These are phyloP conservation scores for Notothenia coriiceps DNA, from an alignment of 2,113 vertebrate species.

Conservation along the genomic window DNA sequence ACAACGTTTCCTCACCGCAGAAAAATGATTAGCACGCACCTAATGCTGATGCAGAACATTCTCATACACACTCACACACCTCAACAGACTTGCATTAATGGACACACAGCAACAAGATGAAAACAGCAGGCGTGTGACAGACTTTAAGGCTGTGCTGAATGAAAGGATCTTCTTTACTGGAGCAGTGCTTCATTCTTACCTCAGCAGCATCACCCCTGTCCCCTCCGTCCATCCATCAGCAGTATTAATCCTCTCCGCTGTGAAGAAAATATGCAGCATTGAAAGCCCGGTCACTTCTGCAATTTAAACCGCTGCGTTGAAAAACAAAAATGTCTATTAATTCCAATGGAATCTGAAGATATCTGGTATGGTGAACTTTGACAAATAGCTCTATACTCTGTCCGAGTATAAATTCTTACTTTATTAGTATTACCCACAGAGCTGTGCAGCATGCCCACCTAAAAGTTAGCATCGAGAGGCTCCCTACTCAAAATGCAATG, in stretches of 20 bases:
- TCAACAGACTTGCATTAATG: neutral
- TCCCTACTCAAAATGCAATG: no score
- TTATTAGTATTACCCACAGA: neutral
- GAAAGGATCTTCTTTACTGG: neutral
- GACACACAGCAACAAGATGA: constrained; percentile 9
- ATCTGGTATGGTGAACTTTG: neutral
- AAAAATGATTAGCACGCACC: neutral
- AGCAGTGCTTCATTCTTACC: constrained; percentile 30
- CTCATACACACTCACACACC: neutral
- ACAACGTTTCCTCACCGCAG: neutral
- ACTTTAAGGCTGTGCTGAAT: neutral
- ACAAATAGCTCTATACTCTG: neutral
- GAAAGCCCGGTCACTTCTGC: neutral
- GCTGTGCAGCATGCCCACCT: no score
- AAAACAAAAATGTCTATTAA: neutral
- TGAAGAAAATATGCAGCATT: neutral
- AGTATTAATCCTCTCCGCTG: constrained; percentile 10
- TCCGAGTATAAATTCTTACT: neutral
- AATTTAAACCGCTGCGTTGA: neutral
- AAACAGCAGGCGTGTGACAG: constrained; percentile 2
- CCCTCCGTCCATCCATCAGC: neutral
- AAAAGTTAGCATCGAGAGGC: no score
- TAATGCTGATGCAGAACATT: neutral
- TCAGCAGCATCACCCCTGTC: constrained; percentile 2
- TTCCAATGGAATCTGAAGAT: neutral